Conservation (phyloP, 2,888 invertebrate species). For the Eilema griseolum region DNA sequence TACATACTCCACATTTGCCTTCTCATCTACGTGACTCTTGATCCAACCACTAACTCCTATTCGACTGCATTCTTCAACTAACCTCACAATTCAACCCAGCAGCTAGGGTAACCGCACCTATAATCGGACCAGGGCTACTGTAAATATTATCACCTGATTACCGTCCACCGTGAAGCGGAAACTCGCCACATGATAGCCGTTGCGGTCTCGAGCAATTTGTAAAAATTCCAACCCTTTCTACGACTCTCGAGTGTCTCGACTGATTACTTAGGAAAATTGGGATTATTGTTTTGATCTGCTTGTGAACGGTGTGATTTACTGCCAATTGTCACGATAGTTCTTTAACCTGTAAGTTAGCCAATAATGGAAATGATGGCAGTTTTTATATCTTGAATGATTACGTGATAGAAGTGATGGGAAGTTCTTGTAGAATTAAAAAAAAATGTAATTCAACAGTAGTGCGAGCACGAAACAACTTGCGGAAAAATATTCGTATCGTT, state of each 20-base stretch:
- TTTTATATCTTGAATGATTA: neutral
- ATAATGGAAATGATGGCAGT: no score
- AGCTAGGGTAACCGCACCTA: constrained; percentile 42
- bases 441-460: no score
- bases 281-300: constrained; percentile 22
- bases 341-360: neutral
- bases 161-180: constrained; percentile 65
- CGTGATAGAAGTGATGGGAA: neutral
- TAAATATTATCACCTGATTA: constrained; percentile 66
- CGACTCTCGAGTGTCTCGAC: constrained; percentile 35
- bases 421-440: no score
- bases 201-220: constrained; percentile 48
- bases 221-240: constrained; percentile 43
- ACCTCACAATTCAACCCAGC: neutral
- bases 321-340: neutral
- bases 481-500: no score
- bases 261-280: constrained; percentile 53
- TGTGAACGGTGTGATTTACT: constrained; percentile 10
- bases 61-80: neutral
- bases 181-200: constrained; percentile 32
- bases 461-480: no score
- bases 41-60: neutral
- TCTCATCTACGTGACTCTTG: neutral
- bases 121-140: constrained; percentile 43
- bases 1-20: neutral